Percentiles rank a stretch among this genome's conserved stretches.
phyloP scores from a whole-genome alignment of 30 jellyfish, hydroid and myxozoan species.

The Turritopsis dohrnii region DNA sequence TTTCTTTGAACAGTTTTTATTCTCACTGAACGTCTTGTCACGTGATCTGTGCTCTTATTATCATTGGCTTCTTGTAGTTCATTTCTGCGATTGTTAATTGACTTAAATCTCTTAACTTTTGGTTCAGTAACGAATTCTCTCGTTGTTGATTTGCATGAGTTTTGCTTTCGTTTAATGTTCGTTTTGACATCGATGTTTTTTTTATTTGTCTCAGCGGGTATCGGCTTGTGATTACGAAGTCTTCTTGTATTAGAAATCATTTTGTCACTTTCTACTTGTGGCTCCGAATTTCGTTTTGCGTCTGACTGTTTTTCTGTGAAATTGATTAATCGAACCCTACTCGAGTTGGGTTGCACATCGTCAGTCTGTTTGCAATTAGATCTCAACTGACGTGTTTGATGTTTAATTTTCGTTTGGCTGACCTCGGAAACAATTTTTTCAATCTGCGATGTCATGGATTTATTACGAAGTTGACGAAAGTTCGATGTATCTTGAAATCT shows the following conservation, averaged over 20 bases:
- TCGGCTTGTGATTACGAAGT: not conserved
- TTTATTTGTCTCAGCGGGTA: not conserved
- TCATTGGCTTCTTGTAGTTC: not conserved
- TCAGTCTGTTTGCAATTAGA: not conserved
- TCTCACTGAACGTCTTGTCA: not conserved
- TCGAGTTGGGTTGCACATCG: not conserved
- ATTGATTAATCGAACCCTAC: not conserved
- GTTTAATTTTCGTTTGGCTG: not conserved
- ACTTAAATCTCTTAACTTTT: not conserved
- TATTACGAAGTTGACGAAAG: not conserved
- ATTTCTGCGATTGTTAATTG: not conserved
- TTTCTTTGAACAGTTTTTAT: not conserved
- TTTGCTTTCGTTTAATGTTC: not conserved
- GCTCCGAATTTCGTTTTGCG: not conserved
- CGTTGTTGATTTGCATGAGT: not conserved
- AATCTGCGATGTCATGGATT: not conserved
- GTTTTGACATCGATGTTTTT: not conserved
- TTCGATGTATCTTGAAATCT: too few species aligned
- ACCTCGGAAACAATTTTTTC: not conserved
- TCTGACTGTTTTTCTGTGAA: not conserved
- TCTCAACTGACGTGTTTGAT: not conserved
- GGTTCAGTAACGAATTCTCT: not conserved
- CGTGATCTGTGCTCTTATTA: not conserved
- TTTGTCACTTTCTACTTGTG: not conserved
- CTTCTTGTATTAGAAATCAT: not conserved